A percentile compares a stretch with the other conserved stretches of the same genome.
phyloP scores from a whole-genome alignment of 2,113 vertebrate species.

The Manacus vitellinus region DNA sequence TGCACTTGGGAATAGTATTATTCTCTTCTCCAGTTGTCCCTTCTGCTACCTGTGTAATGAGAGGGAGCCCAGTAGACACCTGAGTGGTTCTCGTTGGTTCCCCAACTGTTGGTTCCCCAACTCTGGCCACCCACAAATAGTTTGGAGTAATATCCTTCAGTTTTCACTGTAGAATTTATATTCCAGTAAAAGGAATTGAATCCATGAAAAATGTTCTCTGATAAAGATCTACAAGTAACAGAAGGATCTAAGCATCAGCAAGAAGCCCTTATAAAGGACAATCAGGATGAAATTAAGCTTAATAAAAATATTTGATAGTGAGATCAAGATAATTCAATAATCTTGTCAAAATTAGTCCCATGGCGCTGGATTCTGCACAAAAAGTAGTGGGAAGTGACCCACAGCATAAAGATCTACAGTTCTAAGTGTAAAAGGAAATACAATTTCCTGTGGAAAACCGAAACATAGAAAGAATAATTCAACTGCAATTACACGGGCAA shows the following conservation, averaged over 20 bases:
- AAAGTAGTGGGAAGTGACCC: not conserved
- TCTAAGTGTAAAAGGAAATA: not conserved
- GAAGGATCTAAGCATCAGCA: not conserved
- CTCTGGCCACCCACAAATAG: not conserved
- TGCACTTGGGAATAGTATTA: not conserved
- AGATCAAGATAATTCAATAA: not conserved
- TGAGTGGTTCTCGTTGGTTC: not conserved
- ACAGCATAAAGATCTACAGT: not conserved
- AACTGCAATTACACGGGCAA: not conserved
- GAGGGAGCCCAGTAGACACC: not conserved
- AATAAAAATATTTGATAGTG: not conserved
- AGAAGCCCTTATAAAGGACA: not conserved
- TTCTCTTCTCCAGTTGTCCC: not conserved
- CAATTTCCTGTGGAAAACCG: not conserved
- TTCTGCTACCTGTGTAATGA: not conserved
- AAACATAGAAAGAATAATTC: not conserved
- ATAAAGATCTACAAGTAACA: not conserved
- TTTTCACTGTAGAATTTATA: not conserved
- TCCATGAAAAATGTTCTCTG: not conserved
- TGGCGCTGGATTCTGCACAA: not conserved
- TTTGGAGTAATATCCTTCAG: not conserved
- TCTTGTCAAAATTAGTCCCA: not conserved
- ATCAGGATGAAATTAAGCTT: not conserved
- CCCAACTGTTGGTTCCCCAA: not conserved
- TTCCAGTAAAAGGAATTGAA: not conserved